phyloP scores from a whole-genome alignment of 2,888 invertebrate species.

The Sesia apiformis region DNA sequence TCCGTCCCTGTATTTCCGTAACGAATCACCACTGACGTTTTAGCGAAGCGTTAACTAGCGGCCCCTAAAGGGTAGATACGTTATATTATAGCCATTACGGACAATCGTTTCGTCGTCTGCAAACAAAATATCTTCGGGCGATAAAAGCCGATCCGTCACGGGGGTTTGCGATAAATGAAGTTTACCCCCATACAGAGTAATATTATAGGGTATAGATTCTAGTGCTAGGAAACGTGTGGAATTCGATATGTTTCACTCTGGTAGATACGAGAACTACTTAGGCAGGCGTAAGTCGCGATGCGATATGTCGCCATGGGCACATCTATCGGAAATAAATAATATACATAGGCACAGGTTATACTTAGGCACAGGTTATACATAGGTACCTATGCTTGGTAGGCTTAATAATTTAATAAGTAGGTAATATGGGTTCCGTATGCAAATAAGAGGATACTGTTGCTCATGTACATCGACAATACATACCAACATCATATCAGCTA shows the following conservation, averaged over 20 bases:
- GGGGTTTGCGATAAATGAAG: conserved; percentile 10
- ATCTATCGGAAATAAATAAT: too few relatives aligned
- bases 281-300: background rate
- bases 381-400: too few relatives aligned
- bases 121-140: conserved; percentile 38
- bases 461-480: too few relatives aligned
- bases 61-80: conserved; percentile 34
- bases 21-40: conserved; percentile 55
- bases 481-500: too few relatives aligned
- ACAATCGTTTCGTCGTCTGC: conserved; percentile 47
- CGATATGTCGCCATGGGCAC: too few relatives aligned
- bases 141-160: conserved; percentile 44
- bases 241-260: background rate
- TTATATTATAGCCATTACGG: conserved; percentile 46
- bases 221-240: background rate
- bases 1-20: conserved; percentile 33
- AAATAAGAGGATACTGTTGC: too few relatives aligned
- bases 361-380: too few relatives aligned
- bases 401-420: too few relatives aligned
- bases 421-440: too few relatives aligned
- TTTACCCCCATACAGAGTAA: background rate
- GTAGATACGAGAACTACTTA: background rate
- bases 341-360: too few relatives aligned
- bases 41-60: conserved; percentile 54
- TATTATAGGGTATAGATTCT: background rate